Evolutionary conservation across 2,113 vertebrate species (phyloP).

Genomic region (Pteruthius melanotis): DNA sequence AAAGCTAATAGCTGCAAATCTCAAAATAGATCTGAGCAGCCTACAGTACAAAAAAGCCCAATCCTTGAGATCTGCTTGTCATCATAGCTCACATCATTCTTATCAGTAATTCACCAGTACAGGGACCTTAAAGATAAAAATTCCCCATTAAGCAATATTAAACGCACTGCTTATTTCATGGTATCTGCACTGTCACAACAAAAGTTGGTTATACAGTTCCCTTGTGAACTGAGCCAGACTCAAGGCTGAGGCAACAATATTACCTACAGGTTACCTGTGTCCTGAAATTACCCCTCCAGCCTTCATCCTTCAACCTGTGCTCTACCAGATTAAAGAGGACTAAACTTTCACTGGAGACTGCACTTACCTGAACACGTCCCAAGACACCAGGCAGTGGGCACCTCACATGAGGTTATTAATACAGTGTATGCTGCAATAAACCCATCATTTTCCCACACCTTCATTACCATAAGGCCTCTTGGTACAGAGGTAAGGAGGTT

Average conservation of each 20-base stretch:
- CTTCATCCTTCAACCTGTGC: not conserved
- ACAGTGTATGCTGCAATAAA: not conserved
- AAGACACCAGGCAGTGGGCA: not conserved
- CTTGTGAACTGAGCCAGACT: not conserved
- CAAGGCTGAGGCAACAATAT: not conserved
- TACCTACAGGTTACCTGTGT: not conserved
- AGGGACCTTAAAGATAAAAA: not conserved
- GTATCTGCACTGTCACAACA: not conserved
- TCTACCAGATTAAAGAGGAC: not conserved
- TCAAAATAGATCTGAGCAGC: not conserved
- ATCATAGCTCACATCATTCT: not conserved
- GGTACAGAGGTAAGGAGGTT: not conserved
- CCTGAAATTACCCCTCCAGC: not conserved
- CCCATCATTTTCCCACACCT: not conserved
- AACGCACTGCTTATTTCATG: not conserved
- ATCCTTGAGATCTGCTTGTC: not conserved
- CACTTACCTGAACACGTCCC: not conserved
- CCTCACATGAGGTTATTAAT: rapidly evolving
- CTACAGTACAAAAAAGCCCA: not conserved
- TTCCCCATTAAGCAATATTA: not conserved
- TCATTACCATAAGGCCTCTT: not conserved
- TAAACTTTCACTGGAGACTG: not conserved
- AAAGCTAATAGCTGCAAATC: not conserved
- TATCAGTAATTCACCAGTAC: not conserved
- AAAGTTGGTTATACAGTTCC: not conserved